Evolutionary conservation across 2,797 vertebrate species (phyloP).

Genomic region (Tragelaphus oryx): DNA sequence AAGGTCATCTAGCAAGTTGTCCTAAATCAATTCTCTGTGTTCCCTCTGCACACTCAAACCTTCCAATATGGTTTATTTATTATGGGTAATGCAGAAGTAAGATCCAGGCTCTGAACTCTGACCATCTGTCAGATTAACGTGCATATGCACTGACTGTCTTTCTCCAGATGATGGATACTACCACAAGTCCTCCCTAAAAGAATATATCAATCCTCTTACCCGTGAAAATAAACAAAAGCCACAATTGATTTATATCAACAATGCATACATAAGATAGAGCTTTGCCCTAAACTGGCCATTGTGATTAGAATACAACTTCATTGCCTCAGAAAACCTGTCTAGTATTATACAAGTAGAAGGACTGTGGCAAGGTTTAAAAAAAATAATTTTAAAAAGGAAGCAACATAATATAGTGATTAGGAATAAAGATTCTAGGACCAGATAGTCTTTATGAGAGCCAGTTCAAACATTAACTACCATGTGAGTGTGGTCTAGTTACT

Average conservation of each 20-base stretch:
- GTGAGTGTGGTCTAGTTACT: neutral
- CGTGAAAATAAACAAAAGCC: neutral
- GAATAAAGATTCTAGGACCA: neutral
- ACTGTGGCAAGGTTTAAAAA: neutral
- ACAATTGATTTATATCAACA: neutral
- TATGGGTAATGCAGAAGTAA: slow-evolving; percentile 9
- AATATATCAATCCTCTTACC: neutral
- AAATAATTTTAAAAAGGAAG: neutral
- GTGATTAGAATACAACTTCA: neutral
- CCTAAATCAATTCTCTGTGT: slow-evolving; percentile 58
- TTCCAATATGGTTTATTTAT: slow-evolving; percentile 55
- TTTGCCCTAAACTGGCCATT: neutral
- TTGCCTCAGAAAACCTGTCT: neutral
- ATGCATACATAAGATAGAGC: neutral
- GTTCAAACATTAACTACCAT: neutral
- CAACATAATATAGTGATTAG: neutral
- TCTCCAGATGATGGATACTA: slow-evolving; percentile 23
- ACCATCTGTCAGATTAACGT: slow-evolving; percentile 52
- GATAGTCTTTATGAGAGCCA: neutral
- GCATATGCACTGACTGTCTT: neutral
- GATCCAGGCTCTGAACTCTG: slow-evolving; percentile 25
- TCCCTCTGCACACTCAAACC: slow-evolving; percentile 26
- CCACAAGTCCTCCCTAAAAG: neutral
- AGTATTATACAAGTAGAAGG: neutral
- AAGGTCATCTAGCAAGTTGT: slow-evolving; percentile 44